Evolutionary conservation across 2,113 vertebrate genomes (phyloP).

Genomic region (Cathartes aura): DNA sequence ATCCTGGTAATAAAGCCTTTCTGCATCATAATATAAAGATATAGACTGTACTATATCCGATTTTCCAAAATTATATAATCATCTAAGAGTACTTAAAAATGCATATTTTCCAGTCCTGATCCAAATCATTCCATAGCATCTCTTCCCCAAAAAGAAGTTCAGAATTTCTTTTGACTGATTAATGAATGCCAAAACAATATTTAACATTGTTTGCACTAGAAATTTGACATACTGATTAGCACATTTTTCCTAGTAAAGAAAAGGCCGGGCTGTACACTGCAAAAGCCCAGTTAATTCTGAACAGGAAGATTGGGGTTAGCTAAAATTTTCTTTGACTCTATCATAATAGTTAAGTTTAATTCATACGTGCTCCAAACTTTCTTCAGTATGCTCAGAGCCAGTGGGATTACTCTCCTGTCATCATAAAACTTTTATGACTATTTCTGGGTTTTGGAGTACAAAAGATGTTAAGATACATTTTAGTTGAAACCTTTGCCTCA

Average conservation of each 20-base stretch:
- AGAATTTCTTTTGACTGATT: not conserved
- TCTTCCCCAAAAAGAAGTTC: not conserved
- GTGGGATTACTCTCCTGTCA: not conserved
- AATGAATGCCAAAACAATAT: not conserved
- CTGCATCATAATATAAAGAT: not conserved
- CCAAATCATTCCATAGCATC: not conserved
- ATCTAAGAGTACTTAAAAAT: not conserved
- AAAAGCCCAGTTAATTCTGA: not conserved
- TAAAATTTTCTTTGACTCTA: not conserved
- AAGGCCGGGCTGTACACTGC: not conserved
- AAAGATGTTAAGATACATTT: not conserved
- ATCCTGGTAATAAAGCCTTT: not conserved
- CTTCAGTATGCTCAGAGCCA: not conserved
- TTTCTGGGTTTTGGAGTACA: not conserved
- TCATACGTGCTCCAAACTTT: not conserved
- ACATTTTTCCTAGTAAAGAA: not conserved
- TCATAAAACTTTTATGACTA: not conserved
- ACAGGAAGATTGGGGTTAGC: not conserved
- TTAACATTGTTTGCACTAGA: not conserved
- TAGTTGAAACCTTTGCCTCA: not conserved
- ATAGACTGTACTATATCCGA: not conserved
- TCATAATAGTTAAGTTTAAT: not conserved
- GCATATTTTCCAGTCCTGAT: not conserved
- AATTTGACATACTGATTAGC: not conserved
- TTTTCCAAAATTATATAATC: not conserved